These are phyloP conservation scores for Meriones unguiculatus DNA, from an alignment of 2,113 vertebrate genomes.

Conservation along the genomic window DNA sequence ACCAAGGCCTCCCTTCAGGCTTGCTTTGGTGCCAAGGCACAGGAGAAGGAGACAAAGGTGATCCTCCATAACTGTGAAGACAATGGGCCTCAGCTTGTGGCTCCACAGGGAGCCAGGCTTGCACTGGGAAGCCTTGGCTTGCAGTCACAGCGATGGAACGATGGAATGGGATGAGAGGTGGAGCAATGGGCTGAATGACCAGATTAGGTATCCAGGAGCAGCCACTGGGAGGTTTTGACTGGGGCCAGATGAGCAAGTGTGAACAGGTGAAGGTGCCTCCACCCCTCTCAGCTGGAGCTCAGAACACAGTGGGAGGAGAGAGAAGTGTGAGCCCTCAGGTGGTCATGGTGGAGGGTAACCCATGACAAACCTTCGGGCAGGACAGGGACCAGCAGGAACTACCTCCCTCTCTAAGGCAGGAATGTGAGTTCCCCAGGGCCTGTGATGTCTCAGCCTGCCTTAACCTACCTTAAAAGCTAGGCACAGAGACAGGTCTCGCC, in stretches of 20 bases:
- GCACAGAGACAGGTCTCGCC: background rate
- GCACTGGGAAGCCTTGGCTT: background rate
- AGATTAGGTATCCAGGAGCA: background rate
- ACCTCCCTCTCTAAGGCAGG: background rate
- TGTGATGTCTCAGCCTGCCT: background rate
- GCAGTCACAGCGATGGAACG: background rate
- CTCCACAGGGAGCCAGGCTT: background rate
- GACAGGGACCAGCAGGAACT: background rate
- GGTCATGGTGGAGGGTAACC: background rate
- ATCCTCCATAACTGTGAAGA: background rate
- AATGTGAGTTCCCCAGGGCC: background rate
- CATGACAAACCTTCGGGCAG: background rate
- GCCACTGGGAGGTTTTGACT: background rate
- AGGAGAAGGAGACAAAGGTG: background rate
- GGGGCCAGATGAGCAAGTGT: background rate
- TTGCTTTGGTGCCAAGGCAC: background rate
- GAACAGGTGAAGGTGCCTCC: background rate
- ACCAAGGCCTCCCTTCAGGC: background rate
- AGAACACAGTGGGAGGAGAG: background rate
- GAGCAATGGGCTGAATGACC: fast-evolving
- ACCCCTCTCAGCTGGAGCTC: background rate
- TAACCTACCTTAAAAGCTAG: constrained; percentile 27
- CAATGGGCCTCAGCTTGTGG: background rate
- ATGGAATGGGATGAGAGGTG: no score
- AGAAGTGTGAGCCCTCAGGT: no score